Conservation (phyloP, 2,797 vertebrate species). For the Falco columbarius region DNA sequence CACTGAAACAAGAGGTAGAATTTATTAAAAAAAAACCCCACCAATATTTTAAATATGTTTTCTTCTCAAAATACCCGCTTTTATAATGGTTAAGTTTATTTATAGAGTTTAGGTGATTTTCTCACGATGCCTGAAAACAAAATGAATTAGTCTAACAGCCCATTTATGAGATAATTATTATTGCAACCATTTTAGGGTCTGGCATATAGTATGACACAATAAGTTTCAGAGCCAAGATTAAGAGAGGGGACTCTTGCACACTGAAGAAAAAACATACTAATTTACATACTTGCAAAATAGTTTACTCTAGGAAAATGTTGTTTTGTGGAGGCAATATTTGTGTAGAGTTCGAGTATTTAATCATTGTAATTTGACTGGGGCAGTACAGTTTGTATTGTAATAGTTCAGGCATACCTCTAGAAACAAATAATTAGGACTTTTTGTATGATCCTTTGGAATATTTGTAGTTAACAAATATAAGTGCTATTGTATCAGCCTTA, state of each 20-base stretch:
- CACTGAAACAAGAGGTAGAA: neutral
- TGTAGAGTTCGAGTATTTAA: neutral
- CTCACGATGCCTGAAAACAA: neutral
- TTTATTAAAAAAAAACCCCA: neutral
- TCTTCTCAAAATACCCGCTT: neutral
- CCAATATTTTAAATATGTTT: neutral
- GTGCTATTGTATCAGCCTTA: neutral
- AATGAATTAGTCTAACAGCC: neutral
- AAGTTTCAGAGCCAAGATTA: neutral
- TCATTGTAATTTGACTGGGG: neutral
- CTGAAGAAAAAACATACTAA: neutral
- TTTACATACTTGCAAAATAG: neutral
- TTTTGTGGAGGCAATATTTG: neutral
- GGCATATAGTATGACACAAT: neutral
- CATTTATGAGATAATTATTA: slow-evolving; percentile 13
- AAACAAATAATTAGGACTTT: slow-evolving; percentile 17
- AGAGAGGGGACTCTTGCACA: neutral
- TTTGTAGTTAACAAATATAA: neutral
- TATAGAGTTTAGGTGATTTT: neutral
- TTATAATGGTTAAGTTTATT: neutral
- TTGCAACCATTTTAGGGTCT: slow-evolving; percentile 14
- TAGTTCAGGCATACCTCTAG: neutral
- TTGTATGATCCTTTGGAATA: neutral
- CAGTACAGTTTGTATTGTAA: neutral
- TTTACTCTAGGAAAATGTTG: neutral